Evolutionary conservation across 2,113 vertebrate genomes (phyloP), one percentile per base, ranked within the genome.

Genomic region (Laticauda laticaudata): DNA sequence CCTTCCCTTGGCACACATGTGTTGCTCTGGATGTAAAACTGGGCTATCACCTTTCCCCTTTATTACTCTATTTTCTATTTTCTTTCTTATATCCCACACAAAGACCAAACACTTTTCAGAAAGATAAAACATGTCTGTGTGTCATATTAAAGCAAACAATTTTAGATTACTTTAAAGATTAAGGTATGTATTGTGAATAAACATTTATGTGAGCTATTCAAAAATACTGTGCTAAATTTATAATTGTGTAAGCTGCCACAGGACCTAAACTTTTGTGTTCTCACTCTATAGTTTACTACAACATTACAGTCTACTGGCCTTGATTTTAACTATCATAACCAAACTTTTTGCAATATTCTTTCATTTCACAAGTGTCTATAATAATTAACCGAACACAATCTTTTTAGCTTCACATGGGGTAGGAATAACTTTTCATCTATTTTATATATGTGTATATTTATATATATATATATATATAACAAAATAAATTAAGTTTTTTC

Each of bases 401-500:
- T 93, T 92, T 86, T 94, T 95, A 94, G 92, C 93, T 94, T 94
- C 94, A 96, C 92, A 95, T 34, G 93, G 85, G 34, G 95, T 92
- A 94, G 94, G 96, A 87, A 94, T 97, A 96, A 96, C 94, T 96
- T 96, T 94, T 94, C 92, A 94, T 94, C 88, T 89, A 91, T 93
- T 90, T 81, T 81, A 39, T 93, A 56, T 92, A 88, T 86, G 21
- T 91, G 29, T 91, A 51, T 64, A 53, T 92, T 85, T 90, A 87
- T 90, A 87, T 93, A 87, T 91, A 69, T 93, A 87, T 57, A 21
- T 55, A 15, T 57, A 57, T 57, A 53, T 88, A 88, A 97, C 89
- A 97, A 98, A 98, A 97, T 98, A 98, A 97, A 97, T 97, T 97
- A 93, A 94, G 96, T 97, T 97, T 96, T 94, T 97, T 94, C 95